phyloP scores from a whole-genome alignment of 2,113 vertebrate genomes.

The Pseudolaguvia tuberculata region DNA sequence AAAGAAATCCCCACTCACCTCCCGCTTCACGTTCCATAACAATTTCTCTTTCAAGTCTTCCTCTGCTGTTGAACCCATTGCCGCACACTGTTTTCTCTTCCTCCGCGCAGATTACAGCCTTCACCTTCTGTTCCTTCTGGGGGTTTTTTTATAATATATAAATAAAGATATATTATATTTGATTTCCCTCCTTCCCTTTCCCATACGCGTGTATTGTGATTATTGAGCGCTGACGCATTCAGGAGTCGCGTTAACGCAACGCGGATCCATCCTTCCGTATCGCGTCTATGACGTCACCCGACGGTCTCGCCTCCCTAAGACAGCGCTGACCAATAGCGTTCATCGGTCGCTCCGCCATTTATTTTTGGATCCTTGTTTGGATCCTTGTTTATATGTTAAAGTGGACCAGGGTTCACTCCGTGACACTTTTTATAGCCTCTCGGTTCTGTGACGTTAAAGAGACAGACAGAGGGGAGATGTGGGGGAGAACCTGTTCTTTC shows the following conservation, averaged over 20 bases:
- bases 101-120: constrained; percentile 22
- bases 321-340: constrained; percentile 61
- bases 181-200: constrained; percentile 48
- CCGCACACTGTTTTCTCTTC: constrained; percentile 18
- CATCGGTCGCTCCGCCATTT: constrained; percentile 33
- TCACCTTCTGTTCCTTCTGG: constrained; percentile 11
- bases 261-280: constrained; percentile 53
- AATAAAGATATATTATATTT: no score
- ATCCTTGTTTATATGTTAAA: constrained; percentile 27
- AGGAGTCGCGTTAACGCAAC: constrained; percentile 47
- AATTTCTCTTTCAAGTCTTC: constrained; percentile 84
- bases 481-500: not conserved
- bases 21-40: constrained; percentile 89
- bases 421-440: constrained; percentile 17
- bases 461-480: not conserved
- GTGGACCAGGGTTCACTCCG: constrained; percentile 5
- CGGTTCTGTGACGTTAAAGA: not conserved
- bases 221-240: constrained; percentile 65
- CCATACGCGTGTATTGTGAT: constrained; percentile 43
- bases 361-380: constrained; percentile 53
- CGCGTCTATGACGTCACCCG: constrained; percentile 58
- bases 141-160: not conserved
- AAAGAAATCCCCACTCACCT: constrained; percentile 67
- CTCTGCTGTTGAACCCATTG: constrained; percentile 78
- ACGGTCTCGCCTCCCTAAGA: constrained; percentile 49